phyloP scores from a whole-genome alignment of 2,888 invertebrate species.

The Tetragonisca angustula region DNA sequence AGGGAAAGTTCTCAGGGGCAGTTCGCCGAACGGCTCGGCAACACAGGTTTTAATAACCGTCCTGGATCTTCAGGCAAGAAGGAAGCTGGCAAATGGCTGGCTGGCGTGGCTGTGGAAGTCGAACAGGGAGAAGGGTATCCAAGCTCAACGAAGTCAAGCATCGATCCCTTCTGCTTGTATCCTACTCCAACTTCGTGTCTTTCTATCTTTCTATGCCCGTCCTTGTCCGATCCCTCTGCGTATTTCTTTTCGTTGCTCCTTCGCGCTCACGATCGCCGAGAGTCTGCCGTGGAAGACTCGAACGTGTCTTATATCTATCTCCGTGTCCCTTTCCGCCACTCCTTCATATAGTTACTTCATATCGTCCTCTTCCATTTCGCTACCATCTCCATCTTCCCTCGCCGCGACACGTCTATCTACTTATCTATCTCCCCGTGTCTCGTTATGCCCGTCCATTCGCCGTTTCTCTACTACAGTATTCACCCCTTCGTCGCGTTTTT shows the following conservation, averaged over 20 bases:
- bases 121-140: slow-evolving; percentile 62
- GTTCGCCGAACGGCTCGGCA: slow-evolving; percentile 53
- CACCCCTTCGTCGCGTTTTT: slow-evolving; percentile 29
- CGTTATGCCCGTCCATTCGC: slow-evolving; percentile 42
- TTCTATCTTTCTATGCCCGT: slow-evolving; percentile 7
- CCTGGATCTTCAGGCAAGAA: slow-evolving; percentile 69
- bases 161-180: slow-evolving; percentile 74
- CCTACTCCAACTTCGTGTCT: slow-evolving; percentile 48
- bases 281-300: slow-evolving; percentile 41
- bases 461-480: slow-evolving; percentile 40
- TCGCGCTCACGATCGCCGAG: slow-evolving; percentile 26
- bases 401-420: slow-evolving; percentile 46
- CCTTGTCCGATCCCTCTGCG: neutral
- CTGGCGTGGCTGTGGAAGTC: slow-evolving; percentile 64
- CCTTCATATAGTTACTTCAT: slow-evolving; percentile 11
- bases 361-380: slow-evolving; percentile 22
- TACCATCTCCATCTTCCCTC: slow-evolving; percentile 32
- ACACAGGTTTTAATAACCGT: slow-evolving; percentile 77
- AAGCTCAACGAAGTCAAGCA: slow-evolving; percentile 73
- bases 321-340: slow-evolving; percentile 16
- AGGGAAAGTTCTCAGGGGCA: slow-evolving; percentile 59
- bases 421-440: slow-evolving; percentile 45
- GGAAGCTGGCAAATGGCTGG: slow-evolving; percentile 78
- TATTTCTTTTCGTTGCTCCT: slow-evolving; percentile 27
- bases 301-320: slow-evolving; percentile 50